Evolutionary conservation across 2,888 invertebrate genomes (phyloP), one percentile per base, ranked within the genome.

Genomic region (Liopterus haemorrhoidalis): DNA sequence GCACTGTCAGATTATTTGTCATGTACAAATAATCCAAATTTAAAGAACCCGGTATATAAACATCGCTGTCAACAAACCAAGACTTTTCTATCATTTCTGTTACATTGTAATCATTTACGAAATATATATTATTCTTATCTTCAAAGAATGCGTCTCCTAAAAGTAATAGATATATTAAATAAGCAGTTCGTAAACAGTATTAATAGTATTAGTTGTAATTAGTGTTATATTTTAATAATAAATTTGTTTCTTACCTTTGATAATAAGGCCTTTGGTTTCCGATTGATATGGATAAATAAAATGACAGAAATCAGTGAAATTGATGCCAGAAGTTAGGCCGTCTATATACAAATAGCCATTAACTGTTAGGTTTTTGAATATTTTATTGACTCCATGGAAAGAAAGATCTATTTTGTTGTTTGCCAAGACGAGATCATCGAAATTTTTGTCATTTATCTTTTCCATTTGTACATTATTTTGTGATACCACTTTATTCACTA

Each of bases 31-130:
- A n/a, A n/a, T n/a, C n/a, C n/a, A n/a, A n/a, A n/a, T n/a, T n/a
- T n/a, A n/a, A n/a, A n/a, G n/a, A n/a, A n/a, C n/a, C n/a, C n/a
- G n/a, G n/a, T n/a, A n/a, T n/a, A n/a, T n/a, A n/a, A n/a, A n/a
- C n/a, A n/a, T n/a, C n/a, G n/a, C 62, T 62, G 56, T 75, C 69
- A 16, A 58, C 61, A 50, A 76, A 62, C 79, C 79, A 79, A 30
- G 70, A 59, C 11, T 62, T 55, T 11, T 69, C 56, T 1, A 65
- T 50, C 9, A 72, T 52, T 16, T 67, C 43, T 2, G 59, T 42
- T 15, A 74, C 45, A 28, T 62, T 53, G 6, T 59, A 54, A 2
- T 61, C 52, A 54, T 75, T 74, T 1, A 76, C 54, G 6, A 55
- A 61, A 9, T 54, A 49, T 46, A 74, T 62, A n/a, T 39, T 45